Base-by-base conservation (phyloP, 2,888 invertebrate genomes). In the Acanthococcus lagerstroemiae region DNA sequence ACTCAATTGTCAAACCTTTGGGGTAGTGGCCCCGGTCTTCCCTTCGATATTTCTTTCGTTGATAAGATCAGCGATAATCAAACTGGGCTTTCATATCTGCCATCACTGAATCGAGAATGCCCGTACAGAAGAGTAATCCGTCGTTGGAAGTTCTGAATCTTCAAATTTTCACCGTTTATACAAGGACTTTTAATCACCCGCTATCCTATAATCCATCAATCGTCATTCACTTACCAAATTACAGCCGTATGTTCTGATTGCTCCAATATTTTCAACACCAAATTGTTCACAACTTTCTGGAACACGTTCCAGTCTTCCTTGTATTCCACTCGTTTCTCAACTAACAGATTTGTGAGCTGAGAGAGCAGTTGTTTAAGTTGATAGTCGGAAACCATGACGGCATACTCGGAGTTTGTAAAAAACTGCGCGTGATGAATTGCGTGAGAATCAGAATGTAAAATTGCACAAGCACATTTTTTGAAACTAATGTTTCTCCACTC, bases 221-320 rank as follows among this genome's bases (percentile, higher is more conserved):
- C 6, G n/a, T 12, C 4, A 17, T 17, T 21, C 30, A 70, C 80
- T 77, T 65, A 87, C 87, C 81, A 85, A 68, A 82, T 79, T 27
- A 81, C 79, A 72, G 80, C 82, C 68, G 84, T 89, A 73, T 79
- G 81, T 72, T 82, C 85, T 71, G 83, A 84, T 70, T 78, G 83
- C 76, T 84, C 88, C 12, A 87, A 79, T 69, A 87, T 80, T 26
- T 81, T 77, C 55, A 86, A 83, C 60, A 85, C 83, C 58, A 85
- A 79, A 69, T 84, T 81, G 74, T 87, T 87, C 9, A 66, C 57
- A 15, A 45, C 48, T 57, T 66, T 66, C 24, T 66, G 56, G 27
- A 66, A 66, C 50, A 50, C 17, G 12, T 17, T 22, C 45, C 55
- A 55, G 30, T 21, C 25, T 15, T 66, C 66, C 4, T 19, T 17